Conservation (phyloP, 1,140 invertebrate species). For the Drosophila suzukii region DNA sequence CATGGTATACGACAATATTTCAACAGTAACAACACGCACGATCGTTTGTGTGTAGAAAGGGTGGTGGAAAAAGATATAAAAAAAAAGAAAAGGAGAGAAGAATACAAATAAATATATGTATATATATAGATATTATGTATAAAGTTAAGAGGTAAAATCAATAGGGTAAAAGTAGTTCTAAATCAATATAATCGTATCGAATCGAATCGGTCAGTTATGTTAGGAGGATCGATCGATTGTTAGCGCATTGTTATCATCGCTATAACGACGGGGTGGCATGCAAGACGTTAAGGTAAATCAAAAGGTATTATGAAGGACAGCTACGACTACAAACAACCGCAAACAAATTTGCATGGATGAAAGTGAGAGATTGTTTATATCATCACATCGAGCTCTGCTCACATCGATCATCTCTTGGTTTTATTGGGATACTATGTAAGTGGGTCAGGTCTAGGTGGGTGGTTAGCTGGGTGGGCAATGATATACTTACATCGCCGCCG, state of each 20-base stretch:
- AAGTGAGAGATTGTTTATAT: constrained; percentile 9
- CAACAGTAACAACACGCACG: constrained; percentile 34
- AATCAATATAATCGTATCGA: constrained; percentile 2
- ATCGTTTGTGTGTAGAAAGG: constrained; percentile 13
- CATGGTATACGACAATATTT: constrained; percentile 10
- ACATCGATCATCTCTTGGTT: constrained; percentile 7
- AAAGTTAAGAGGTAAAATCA: constrained; percentile 30
- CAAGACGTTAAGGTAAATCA: constrained; percentile 29
- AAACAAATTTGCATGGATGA: constrained; percentile 40
- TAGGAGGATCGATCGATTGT: constrained; percentile 12
- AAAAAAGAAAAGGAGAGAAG: constrained; percentile 51
- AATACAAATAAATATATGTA: constrained; percentile 50
- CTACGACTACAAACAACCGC: constrained; percentile 47
- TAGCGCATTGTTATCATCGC: constrained; percentile 8
- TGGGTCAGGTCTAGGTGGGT: neutral
- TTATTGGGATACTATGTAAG: neutral
- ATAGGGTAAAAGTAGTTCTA: constrained; percentile 11
- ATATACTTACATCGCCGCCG: constrained; percentile 51
- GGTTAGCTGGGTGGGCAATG: neutral
- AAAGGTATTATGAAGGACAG: constrained; percentile 21
- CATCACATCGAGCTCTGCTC: constrained; percentile 22
- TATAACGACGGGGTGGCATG: constrained; percentile 29
- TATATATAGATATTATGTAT: constrained; percentile 14
- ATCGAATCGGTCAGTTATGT: neutral
- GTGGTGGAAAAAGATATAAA: constrained; percentile 17